These are phyloP conservation scores for Apamea monoglypha DNA, from an alignment of 2,888 invertebrate genomes.

Conservation along the genomic window DNA sequence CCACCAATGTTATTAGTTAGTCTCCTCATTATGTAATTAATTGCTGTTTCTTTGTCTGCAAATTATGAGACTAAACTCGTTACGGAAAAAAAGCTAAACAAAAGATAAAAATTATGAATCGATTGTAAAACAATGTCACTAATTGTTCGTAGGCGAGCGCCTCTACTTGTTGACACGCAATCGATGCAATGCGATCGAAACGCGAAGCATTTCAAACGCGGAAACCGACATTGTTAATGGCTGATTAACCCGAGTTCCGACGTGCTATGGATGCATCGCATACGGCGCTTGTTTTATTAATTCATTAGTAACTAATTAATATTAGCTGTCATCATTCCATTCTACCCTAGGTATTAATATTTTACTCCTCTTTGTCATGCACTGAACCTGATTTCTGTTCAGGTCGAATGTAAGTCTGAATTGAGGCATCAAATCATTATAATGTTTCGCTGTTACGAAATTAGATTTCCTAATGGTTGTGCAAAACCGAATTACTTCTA, in stretches of 20 bases:
- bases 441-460: conserved; percentile 44
- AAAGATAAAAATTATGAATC: conserved; percentile 77
- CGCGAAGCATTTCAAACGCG: conserved; percentile 60
- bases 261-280: conserved; percentile 54
- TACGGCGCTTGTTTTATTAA: conserved; percentile 48
- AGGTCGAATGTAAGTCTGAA: conserved; percentile 13
- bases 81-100: conserved; percentile 74
- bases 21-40: conserved; percentile 57
- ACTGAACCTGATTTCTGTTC: conserved; percentile 17
- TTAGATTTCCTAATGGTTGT: conserved; percentile 34
- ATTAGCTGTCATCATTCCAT: conserved; percentile 54
- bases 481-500: conserved; percentile 30
- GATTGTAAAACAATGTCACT: conserved; percentile 81
- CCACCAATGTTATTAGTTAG: conserved; percentile 58
- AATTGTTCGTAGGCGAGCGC: conserved; percentile 80
- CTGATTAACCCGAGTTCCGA: conserved; percentile 50
- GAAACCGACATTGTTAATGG: conserved; percentile 56
- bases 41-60: conserved; percentile 57
- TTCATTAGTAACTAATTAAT: conserved; percentile 55
- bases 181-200: conserved; percentile 58
- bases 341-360: conserved; percentile 48
- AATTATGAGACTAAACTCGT: conserved; percentile 52
- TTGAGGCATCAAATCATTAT: conserved; percentile 6
- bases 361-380: conserved; percentile 44
- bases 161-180: conserved; percentile 65